Percentiles rank a stretch among this genome's conserved stretches.
Evolutionary conservation across 92 coral and sea anemone species (phyloP).

Genomic region (Heliopora coerulea): DNA sequence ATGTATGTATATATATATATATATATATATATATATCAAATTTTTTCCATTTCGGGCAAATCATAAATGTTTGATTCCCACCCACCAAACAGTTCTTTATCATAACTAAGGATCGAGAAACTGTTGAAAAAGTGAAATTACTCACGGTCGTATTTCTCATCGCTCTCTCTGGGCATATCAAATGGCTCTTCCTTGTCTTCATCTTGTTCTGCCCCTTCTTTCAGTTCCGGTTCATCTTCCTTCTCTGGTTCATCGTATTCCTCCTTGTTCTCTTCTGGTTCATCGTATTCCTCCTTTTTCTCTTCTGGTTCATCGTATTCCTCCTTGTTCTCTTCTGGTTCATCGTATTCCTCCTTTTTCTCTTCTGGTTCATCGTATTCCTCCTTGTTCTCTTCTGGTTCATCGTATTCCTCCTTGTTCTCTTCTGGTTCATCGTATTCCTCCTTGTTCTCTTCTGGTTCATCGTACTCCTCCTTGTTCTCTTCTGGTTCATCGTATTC

Average conservation of each 20-base stretch:
- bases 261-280: neutral
- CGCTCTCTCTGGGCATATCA: neutral
- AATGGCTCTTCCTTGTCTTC: neutral
- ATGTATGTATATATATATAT: too few species aligned
- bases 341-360: neutral
- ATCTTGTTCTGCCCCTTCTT: neutral
- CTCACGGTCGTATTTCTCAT: neutral
- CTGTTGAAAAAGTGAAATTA: neutral
- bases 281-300: neutral
- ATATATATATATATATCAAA: too few species aligned
- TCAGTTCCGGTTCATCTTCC: neutral
- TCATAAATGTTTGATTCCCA: too few species aligned
- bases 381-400: neutral
- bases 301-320: neutral
- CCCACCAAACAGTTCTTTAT: too few species aligned
- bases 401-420: neutral
- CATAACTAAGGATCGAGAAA: too few species aligned
- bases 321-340: neutral
- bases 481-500: neutral
- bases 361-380: neutral
- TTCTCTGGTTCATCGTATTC: neutral
- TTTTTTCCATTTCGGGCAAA: too few species aligned
- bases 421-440: neutral
- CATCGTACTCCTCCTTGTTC: too few species aligned
- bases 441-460: neutral